These are phyloP conservation scores for Rotaria magnacalcarata DNA, from an alignment of 2,888 invertebrate genomes.

Conservation along the genomic window DNA sequence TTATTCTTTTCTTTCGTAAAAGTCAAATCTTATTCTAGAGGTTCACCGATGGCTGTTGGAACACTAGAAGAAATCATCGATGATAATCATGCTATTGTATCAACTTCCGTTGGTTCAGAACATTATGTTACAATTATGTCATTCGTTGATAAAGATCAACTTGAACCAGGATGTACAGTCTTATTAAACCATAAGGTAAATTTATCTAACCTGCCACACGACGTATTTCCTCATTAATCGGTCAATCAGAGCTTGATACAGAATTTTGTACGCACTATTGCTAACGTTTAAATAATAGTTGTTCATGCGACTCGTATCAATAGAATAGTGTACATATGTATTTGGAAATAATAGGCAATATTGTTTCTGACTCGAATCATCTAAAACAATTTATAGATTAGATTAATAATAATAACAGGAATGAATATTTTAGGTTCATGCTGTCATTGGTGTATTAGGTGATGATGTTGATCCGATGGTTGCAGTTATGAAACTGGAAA, in stretches of 20 bases:
- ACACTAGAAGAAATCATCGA: slow-evolving; percentile 98
- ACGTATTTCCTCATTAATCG: background rate
- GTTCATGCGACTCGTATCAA: no score
- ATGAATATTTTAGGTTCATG: slow-evolving; percentile 65
- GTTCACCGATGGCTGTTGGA: slow-evolving; percentile 99
- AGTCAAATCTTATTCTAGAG: slow-evolving; percentile 57
- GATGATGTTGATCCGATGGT: slow-evolving; percentile 99
- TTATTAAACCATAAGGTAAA: slow-evolving; percentile 86
- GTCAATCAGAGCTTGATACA: no score
- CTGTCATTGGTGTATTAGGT: slow-evolving; percentile 92
- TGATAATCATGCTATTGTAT: slow-evolving; percentile 98
- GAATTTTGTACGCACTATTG: no score
- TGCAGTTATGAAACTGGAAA: slow-evolving; percentile 98
- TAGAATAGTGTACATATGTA: no score
- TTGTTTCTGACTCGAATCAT: no score
- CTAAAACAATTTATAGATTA: no score
- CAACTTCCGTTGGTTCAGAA: slow-evolving; percentile 95
- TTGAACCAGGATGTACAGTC: slow-evolving; percentile 97
- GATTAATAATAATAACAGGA: no score
- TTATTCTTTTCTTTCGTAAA: background rate
- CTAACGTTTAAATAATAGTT: no score
- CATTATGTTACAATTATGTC: slow-evolving; percentile 98
- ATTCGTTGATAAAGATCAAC: slow-evolving; percentile 97
- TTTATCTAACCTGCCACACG: background rate
- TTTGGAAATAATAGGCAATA: no score